Evolutionary conservation across 1,140 invertebrate species (phyloP).

Genomic region (Dendroctonus valens): DNA sequence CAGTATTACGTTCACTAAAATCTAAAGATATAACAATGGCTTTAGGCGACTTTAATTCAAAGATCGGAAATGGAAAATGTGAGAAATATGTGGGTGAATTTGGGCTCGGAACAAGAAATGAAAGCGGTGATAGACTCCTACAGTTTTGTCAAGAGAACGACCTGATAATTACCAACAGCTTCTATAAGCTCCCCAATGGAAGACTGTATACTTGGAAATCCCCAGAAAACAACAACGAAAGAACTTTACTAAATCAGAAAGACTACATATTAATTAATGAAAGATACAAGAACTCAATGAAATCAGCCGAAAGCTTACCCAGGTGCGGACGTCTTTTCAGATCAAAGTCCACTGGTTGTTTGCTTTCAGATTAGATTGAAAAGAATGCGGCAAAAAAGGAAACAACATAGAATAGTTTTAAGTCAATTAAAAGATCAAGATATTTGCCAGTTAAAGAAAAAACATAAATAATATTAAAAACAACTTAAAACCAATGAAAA

Average conservation of each 20-base stretch:
- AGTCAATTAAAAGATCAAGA: too few relatives aligned
- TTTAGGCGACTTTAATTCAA: conserved; percentile 43
- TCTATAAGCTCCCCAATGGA: conserved; percentile 42
- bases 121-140: conserved; percentile 42
- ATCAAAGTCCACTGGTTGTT: conserved; percentile 41
- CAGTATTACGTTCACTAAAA: conserved; percentile 24
- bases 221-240: conserved; percentile 38
- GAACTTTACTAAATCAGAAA: conserved; percentile 47
- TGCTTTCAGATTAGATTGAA: background rate
- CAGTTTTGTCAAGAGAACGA: conserved; percentile 46
- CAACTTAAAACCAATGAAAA: too few relatives aligned
- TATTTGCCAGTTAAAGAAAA: too few relatives aligned
- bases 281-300: conserved; percentile 44
- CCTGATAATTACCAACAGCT: conserved; percentile 44
- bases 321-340: conserved; percentile 36
- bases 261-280: conserved; percentile 45
- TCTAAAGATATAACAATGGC: conserved; percentile 38
- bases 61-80: conserved; percentile 37
- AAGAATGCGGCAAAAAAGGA: too few relatives aligned
- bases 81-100: too few relatives aligned
- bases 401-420: too few relatives aligned
- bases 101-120: conserved; percentile 43
- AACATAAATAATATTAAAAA: too few relatives aligned
- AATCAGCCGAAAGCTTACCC: conserved; percentile 42
- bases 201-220: conserved; percentile 49